These are phyloP conservation scores for Syrphus vitripennis DNA, from an alignment of 2,888 invertebrate genomes.

Conservation along the genomic window DNA sequence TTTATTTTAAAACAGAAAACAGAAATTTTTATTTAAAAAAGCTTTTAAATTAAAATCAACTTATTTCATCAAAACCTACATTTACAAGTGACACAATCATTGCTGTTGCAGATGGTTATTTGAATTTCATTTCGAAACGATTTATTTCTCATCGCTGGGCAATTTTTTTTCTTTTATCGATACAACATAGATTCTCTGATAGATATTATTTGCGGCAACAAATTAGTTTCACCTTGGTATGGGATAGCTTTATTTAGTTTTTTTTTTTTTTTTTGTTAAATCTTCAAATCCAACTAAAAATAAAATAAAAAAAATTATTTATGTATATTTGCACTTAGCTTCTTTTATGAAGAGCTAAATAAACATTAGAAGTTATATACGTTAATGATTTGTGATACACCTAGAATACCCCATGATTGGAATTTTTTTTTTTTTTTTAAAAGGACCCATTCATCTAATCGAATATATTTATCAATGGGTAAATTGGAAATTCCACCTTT, in stretches of 20 bases:
- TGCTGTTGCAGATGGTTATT: constrained; percentile 5
- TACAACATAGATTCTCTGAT: constrained; percentile 4
- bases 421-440: neutral
- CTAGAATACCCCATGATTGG: neutral
- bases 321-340: constrained; percentile 20
- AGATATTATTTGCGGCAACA: neutral
- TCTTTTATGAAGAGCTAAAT: constrained; percentile 6
- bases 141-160: neutral
- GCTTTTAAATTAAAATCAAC: too few species aligned
- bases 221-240: constrained; percentile 32
- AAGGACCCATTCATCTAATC: neutral
- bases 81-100: neutral
- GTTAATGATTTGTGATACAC: neutral
- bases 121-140: constrained; percentile 7
- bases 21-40: too few species aligned
- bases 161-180: neutral
- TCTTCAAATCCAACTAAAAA: neutral
- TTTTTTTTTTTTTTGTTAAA: neutral
- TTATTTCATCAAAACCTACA: neutral
- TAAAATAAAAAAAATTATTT: neutral
- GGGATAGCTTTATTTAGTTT: neutral
- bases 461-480: neutral
- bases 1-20: too few species aligned
- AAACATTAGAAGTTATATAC: constrained; percentile 5
- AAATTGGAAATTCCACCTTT: neutral